Conservation (phyloP, 2,113 vertebrate species). For the Bambusicola thoracicus region DNA sequence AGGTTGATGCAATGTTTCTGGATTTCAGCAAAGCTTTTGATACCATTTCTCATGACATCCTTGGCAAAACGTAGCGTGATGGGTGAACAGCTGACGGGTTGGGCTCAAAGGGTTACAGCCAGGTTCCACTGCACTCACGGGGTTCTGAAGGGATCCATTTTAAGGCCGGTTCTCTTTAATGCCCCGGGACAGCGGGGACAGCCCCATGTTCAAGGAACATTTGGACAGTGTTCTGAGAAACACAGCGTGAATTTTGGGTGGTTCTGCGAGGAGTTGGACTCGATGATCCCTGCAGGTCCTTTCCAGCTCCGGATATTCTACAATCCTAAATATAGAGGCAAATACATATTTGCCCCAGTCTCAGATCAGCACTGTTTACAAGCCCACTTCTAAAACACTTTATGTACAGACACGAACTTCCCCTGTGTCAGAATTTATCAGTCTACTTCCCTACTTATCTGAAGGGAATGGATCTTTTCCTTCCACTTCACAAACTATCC, state of each 20-base stretch:
- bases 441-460: constrained; percentile 36
- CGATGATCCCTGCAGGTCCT: too few relatives aligned
- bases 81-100: not conserved
- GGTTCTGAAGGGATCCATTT: not conserved
- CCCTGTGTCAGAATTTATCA: constrained; percentile 54
- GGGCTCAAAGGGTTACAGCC: not conserved
- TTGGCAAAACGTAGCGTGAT: not conserved
- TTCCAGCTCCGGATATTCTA: too few relatives aligned
- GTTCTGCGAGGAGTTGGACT: too few relatives aligned
- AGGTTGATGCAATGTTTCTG: not conserved
- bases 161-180: not conserved
- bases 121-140: not conserved
- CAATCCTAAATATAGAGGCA: not conserved
- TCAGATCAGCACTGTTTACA: not conserved
- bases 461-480: constrained; percentile 39
- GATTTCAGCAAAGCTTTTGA: not conserved
- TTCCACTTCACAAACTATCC: constrained; percentile 29
- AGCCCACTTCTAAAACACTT: not conserved
- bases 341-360: not conserved
- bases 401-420: not conserved
- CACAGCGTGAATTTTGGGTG: too few relatives aligned
- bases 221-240: too few relatives aligned
- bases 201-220: too few relatives aligned
- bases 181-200: too few relatives aligned
- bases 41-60: not conserved